Evolutionary conservation across 2,888 invertebrate genomes (phyloP).

Genomic region (Agrenia bidenticulata): DNA sequence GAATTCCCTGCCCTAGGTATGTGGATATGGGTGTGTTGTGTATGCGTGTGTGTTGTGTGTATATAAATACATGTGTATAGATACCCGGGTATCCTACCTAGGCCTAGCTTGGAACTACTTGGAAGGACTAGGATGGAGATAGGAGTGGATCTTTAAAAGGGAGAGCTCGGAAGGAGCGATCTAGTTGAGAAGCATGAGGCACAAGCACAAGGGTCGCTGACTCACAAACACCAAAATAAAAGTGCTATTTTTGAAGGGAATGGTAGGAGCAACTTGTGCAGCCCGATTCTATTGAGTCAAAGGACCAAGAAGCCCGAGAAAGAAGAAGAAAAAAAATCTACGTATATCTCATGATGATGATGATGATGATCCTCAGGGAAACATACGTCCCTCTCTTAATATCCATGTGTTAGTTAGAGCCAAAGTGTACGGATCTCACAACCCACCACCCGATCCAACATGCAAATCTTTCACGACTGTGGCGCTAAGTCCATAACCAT

Average conservation of each 20-base stretch:
- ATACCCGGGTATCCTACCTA: too few species aligned
- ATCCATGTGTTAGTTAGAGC: constrained; percentile 1
- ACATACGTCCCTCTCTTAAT: constrained; percentile 13
- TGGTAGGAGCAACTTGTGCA: not conserved
- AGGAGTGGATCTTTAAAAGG: constrained; percentile 8
- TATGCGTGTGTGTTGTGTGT: too few species aligned
- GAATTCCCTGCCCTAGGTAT: too few species aligned
- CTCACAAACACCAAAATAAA: constrained; percentile 53
- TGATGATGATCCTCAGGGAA: too few species aligned
- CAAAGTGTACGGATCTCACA: not conserved
- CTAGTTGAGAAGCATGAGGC: constrained; percentile 5
- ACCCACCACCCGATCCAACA: not conserved
- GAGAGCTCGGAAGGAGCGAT: constrained; percentile 9
- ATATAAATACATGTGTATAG: too few species aligned
- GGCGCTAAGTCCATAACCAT: too few species aligned
- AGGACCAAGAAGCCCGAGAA: not conserved
- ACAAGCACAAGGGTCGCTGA: constrained; percentile 52
- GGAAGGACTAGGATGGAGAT: not conserved
- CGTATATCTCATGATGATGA: too few species aligned
- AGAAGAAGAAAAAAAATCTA: too few species aligned
- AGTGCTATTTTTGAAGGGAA: constrained; percentile 53
- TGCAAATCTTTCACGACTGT: too few species aligned
- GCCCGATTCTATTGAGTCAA: not conserved
- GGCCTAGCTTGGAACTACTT: too few species aligned
- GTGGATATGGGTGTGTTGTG: too few species aligned